Evolutionary conservation across 2,113 vertebrate genomes (phyloP).

Genomic region (western clawed frog (Xenopus tropicalis)): UCB_Xtro_10.0 CM004446.2:57101501-57102000

Average conservation of each 20-base stretch:
- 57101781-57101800: slow-evolving; percentile 65
- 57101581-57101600: slow-evolving; percentile 62
- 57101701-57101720: slow-evolving; percentile 79
- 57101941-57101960: too few species aligned
- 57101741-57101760: slow-evolving; percentile 64
- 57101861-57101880: background rate
- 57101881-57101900: background rate
- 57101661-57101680: slow-evolving; percentile 77
- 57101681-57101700: slow-evolving; percentile 87
- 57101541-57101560: slow-evolving; percentile 2
- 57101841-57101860: slow-evolving; percentile 32
- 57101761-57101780: slow-evolving; percentile 63
- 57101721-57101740: slow-evolving; percentile 68
- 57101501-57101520: too few species aligned
- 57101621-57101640: slow-evolving; percentile 67
- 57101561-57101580: slow-evolving; percentile 57
- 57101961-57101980: too few species aligned
- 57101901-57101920: background rate
- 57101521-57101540: too few species aligned
- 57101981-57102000: too few species aligned
- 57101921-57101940: background rate
- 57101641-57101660: slow-evolving; percentile 65
- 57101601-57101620: slow-evolving; percentile 59
- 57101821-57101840: slow-evolving; percentile 48
- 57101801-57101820: slow-evolving; percentile 55